Evolutionary conservation across 1,140 invertebrate genomes (phyloP).

Genomic region (Triops cancriformis): DNA sequence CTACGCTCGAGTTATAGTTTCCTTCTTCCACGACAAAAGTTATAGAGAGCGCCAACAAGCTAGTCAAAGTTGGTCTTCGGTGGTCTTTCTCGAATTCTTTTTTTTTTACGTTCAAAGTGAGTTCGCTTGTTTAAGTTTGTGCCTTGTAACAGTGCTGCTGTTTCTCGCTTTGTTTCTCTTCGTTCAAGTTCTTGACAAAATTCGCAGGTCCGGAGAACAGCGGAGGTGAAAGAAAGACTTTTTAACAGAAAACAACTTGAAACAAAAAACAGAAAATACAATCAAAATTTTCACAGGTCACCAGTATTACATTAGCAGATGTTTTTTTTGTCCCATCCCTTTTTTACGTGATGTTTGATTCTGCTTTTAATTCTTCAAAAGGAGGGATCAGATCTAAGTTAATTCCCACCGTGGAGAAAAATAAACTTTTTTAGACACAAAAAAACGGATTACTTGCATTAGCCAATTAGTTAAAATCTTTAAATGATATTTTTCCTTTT

Average conservation of each 20-base stretch:
- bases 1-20: background rate
- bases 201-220: background rate
- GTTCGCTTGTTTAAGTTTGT: background rate
- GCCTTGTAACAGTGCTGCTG: background rate
- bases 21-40: background rate
- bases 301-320: background rate
- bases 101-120: background rate
- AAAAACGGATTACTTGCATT: conserved; percentile 25
- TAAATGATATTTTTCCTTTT: conserved; percentile 23
- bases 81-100: background rate
- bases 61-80: background rate
- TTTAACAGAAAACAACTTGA: background rate
- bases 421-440: conserved; percentile 25
- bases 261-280: background rate
- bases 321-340: background rate
- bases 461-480: conserved; percentile 20
- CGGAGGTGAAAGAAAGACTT: background rate
- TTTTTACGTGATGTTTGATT: background rate
- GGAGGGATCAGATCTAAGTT: conserved; percentile 8
- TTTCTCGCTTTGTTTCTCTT: background rate
- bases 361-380: background rate
- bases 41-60: conserved; percentile 1
- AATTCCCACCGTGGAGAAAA: background rate
- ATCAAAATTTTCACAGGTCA: conserved; percentile 1
- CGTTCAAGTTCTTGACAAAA: background rate